Percentiles rank a stretch among this genome's conserved stretches.
phyloP scores from a whole-genome alignment of 2,113 vertebrate species.

The Oreochromis niloticus region DNA sequence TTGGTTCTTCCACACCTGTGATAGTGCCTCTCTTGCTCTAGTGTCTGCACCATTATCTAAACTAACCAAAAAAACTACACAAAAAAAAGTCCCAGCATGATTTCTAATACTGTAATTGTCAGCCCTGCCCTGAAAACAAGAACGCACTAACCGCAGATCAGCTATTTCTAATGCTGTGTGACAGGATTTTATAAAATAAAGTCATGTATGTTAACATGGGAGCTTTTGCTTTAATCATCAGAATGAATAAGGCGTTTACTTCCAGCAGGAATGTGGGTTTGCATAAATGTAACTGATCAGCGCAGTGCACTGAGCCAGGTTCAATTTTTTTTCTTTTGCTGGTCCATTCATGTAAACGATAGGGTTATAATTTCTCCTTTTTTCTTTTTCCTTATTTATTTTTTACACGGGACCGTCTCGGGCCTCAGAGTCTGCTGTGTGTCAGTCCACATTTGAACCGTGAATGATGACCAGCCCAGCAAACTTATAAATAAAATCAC shows the following conservation, averaged over 20 bases:
- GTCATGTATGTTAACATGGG: neutral
- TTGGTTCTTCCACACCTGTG: neutral
- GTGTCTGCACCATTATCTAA: neutral
- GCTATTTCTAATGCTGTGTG: neutral
- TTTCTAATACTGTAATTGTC: neutral
- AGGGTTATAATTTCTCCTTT: neutral
- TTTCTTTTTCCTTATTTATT: neutral
- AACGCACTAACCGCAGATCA: neutral
- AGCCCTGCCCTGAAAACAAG: neutral
- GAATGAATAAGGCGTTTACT: neutral
- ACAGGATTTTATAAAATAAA: neutral
- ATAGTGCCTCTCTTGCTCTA: neutral
- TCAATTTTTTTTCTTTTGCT: neutral
- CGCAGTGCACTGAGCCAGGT: neutral
- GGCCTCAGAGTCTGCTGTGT: neutral
- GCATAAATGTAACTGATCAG: neutral
- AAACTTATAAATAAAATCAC: neutral
- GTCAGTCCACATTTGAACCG: neutral
- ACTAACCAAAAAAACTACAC: neutral
- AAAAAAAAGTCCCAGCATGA: neutral
- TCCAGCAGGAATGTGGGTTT: neutral
- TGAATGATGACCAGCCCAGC: neutral
- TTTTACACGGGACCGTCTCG: neutral
- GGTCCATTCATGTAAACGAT: neutral
- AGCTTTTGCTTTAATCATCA: neutral